Conservation (phyloP, 2,113 vertebrate genomes). For the Chaetodon trifascialis region DNA sequence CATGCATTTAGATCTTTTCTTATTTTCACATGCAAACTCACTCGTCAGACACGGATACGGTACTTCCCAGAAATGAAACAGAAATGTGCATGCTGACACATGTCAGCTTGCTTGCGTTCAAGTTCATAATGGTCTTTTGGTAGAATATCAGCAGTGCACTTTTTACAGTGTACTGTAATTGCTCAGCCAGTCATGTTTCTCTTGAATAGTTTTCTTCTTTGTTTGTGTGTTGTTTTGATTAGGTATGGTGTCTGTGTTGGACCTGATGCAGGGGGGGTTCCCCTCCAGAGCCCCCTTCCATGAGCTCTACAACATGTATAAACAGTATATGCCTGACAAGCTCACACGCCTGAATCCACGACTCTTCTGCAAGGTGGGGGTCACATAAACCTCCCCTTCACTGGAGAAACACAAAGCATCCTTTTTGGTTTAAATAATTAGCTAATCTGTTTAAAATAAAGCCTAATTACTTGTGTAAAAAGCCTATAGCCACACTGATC, state of each 20-base stretch:
- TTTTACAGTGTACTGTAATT: neutral
- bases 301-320: slow-evolving; percentile 99
- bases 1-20: neutral
- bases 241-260: slow-evolving; percentile 99
- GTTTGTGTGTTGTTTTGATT: slow-evolving; percentile 16
- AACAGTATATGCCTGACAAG: slow-evolving; percentile 95
- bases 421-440: slow-evolving; percentile 9
- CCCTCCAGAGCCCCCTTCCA: slow-evolving; percentile 98
- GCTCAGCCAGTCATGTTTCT: neutral
- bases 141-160: neutral
- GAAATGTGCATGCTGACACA: neutral
- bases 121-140: neutral
- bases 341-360: slow-evolving; percentile 94
- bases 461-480: slow-evolving; percentile 26
- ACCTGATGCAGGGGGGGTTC: slow-evolving; percentile 99
- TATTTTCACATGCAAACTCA: neutral
- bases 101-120: neutral
- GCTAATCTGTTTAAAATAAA: slow-evolving; percentile 33
- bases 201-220: neutral
- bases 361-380: slow-evolving; percentile 95
- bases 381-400: neutral
- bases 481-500: slow-evolving; percentile 7
- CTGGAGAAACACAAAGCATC: slow-evolving; percentile 4
- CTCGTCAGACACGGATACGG: neutral
- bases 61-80: neutral